phyloP scores from a whole-genome alignment of 2,113 vertebrate species.

The Neodontobutis hainanensis region DNA sequence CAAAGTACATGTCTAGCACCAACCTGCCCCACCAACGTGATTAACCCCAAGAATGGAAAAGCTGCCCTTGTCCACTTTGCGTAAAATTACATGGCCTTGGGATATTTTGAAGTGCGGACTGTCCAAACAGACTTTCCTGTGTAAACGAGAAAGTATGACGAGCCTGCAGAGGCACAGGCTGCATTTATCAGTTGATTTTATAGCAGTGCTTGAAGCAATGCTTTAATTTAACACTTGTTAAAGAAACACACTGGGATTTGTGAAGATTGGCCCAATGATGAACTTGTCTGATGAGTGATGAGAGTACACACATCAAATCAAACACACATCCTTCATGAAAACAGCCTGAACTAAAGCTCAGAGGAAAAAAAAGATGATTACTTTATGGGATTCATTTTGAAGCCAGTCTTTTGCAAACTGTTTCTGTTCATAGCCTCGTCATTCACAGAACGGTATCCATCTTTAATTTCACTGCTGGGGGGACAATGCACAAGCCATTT shows the following conservation, averaged over 20 bases:
- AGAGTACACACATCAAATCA: conserved; percentile 8
- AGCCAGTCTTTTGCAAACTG: not conserved
- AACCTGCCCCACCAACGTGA: conserved; percentile 29
- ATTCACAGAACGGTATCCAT: no score
- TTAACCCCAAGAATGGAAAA: conserved; percentile 47
- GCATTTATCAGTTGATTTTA: conserved; percentile 32
- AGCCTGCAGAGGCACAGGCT: not conserved
- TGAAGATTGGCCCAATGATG: conserved; percentile 26
- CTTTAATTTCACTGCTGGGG: no score
- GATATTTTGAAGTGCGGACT: conserved; percentile 44
- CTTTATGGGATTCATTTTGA: not conserved
- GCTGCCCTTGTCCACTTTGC: conserved; percentile 28
- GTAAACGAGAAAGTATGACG: conserved; percentile 32
- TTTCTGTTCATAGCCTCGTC: no score
- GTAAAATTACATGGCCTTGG: conserved; percentile 33
- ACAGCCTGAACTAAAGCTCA: not conserved
- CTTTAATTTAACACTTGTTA: conserved; percentile 38
- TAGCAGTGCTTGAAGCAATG: conserved; percentile 14
- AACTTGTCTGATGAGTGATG: conserved; percentile 17
- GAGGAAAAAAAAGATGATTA: not conserved
- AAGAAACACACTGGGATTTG: conserved; percentile 17
- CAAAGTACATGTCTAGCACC: not conserved
- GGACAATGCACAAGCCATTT: no score
- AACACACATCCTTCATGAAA: not conserved
- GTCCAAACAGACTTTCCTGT: conserved; percentile 28